A percentile compares a stretch with the other conserved stretches of the same genome.
Conservation (phyloP, 2,113 vertebrate species). For the Morone chrysops region DNA sequence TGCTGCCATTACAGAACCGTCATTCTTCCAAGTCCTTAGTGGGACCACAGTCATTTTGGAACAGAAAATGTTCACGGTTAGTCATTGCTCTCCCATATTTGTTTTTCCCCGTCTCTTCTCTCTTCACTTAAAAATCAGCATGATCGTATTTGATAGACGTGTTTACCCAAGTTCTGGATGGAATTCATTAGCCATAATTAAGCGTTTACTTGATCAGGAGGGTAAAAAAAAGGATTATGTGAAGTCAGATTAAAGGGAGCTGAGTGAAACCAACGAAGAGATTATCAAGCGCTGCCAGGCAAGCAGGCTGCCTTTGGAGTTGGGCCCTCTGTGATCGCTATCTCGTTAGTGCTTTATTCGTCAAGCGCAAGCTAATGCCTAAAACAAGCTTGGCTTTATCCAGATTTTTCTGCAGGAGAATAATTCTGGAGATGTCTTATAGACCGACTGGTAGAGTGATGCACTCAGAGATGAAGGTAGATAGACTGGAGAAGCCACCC, state of each 20-base stretch:
- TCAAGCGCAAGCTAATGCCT: conserved; percentile 78
- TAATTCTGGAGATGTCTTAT: conserved; percentile 56
- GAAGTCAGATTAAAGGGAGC: conserved; percentile 84
- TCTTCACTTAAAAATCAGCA: conserved; percentile 70
- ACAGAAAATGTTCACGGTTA: conserved; percentile 48
- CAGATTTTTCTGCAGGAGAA: conserved; percentile 60
- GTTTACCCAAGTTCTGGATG: conserved; percentile 83
- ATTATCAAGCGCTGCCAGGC: conserved; percentile 84
- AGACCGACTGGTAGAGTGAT: conserved; percentile 53
- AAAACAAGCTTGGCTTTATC: conserved; percentile 76
- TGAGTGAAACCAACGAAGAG: conserved; percentile 78
- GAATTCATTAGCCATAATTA: conserved; percentile 86
- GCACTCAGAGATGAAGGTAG: conserved; percentile 20
- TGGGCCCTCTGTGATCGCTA: conserved; percentile 80
- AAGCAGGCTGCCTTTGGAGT: conserved; percentile 80
- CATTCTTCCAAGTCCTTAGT: conserved; percentile 47
- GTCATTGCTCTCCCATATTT: conserved; percentile 56
- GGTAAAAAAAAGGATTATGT: conserved; percentile 81
- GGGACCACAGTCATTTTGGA: conserved; percentile 55
- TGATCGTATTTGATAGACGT: conserved; percentile 80
- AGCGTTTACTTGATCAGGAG: conserved; percentile 85
- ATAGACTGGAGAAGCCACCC: not conserved
- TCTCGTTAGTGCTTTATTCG: conserved; percentile 82
- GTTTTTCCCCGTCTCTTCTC: conserved; percentile 39
- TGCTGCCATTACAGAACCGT: conserved; percentile 34